A percentile compares a stretch with the other conserved stretches of the same genome.
Conservation (phyloP, 2,888 invertebrate genomes). For the Acanthopleura granulata region DNA sequence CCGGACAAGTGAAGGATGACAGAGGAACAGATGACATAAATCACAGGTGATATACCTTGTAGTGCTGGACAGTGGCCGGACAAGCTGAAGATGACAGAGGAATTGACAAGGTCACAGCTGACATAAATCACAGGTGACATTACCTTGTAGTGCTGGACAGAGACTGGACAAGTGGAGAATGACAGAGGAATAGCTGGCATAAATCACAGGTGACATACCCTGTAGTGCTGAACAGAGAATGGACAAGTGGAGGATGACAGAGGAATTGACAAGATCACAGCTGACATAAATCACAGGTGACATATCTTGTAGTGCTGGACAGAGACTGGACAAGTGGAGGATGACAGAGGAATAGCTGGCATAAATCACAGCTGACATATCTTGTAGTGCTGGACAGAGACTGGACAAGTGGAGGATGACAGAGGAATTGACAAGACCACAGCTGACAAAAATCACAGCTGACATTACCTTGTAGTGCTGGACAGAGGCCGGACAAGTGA, state of each 20-base stretch:
- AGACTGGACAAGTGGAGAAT: slow-evolving; percentile 77
- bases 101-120: slow-evolving; percentile 83
- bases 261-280: slow-evolving; percentile 82
- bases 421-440: slow-evolving; percentile 80
- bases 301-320: slow-evolving; percentile 79
- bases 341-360: slow-evolving; percentile 79
- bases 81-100: slow-evolving; percentile 77
- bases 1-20: slow-evolving; percentile 78
- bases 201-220: slow-evolving; percentile 85
- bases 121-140: too few relatives aligned
- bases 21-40: slow-evolving; percentile 80
- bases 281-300: too few relatives aligned
- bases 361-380: slow-evolving; percentile 84
- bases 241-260: slow-evolving; percentile 78
- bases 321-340: slow-evolving; percentile 77
- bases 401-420: slow-evolving; percentile 78
- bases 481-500: slow-evolving; percentile 78
- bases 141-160: slow-evolving; percentile 79
- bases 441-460: slow-evolving; percentile 85
- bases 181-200: slow-evolving; percentile 78
- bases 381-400: slow-evolving; percentile 79
- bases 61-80: slow-evolving; percentile 78
- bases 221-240: slow-evolving; percentile 78
- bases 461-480: slow-evolving; percentile 79
- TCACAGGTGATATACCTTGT: slow-evolving; percentile 81